Conservation (phyloP, 2,113 vertebrate species). For the Eubucco bourcierii region DNA sequence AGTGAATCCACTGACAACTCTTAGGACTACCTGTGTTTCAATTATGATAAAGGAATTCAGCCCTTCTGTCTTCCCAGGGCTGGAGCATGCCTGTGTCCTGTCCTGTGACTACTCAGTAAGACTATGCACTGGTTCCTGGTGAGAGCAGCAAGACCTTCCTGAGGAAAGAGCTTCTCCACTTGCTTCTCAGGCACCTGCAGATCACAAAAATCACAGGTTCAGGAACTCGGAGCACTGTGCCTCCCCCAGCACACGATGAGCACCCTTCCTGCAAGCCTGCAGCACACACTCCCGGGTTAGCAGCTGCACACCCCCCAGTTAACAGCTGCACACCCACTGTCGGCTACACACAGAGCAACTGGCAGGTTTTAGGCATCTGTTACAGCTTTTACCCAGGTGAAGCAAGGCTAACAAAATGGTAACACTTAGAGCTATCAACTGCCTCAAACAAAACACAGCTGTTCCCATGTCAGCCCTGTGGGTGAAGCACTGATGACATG, state of each 20-base stretch:
- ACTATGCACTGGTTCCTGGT: neutral
- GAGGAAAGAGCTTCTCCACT: neutral
- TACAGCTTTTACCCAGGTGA: neutral
- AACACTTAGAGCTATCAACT: neutral
- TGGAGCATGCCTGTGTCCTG: neutral
- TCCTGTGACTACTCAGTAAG: neutral
- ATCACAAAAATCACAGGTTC: fast-evolving
- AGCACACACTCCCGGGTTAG: fast-evolving
- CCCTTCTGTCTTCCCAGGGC: neutral
- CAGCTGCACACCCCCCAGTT: neutral
- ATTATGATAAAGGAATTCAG: neutral
- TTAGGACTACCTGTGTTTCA: neutral
- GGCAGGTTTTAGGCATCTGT: neutral
- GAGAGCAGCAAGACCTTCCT: neutral
- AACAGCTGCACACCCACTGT: fast-evolving
- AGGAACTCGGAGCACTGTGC: neutral
- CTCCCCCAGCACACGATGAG: fast-evolving
- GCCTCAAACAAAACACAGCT: neutral
- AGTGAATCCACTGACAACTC: neutral
- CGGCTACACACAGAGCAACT: fast-evolving
- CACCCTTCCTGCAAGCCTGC: neutral
- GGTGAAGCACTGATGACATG: neutral
- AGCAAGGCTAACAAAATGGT: neutral
- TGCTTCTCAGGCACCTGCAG: neutral
- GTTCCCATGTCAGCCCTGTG: neutral